A percentile compares a stretch with the other conserved stretches of the same genome.
Conservation (phyloP, 2,113 vertebrate genomes). For the Chloebia gouldiae region DNA sequence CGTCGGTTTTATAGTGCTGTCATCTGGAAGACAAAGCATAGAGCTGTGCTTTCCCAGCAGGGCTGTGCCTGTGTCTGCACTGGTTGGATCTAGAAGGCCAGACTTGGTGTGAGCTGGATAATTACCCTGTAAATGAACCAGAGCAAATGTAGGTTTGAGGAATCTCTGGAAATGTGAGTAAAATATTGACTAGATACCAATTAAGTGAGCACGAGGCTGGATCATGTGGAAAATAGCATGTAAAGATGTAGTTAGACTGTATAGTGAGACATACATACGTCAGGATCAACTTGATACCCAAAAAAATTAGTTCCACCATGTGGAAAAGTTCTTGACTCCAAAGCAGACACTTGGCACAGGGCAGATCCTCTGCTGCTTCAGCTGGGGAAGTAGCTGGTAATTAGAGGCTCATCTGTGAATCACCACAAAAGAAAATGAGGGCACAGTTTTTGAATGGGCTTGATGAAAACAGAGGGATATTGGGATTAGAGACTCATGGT, state of each 20-base stretch:
- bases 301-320: background rate
- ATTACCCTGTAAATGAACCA: slow-evolving; percentile 2
- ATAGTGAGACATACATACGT: rapidly evolving
- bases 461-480: background rate
- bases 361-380: background rate
- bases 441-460: slow-evolving; percentile 8
- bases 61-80: background rate
- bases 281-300: background rate
- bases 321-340: background rate
- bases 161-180: background rate
- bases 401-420: background rate
- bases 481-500: background rate
- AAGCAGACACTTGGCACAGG: background rate
- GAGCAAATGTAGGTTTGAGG: background rate
- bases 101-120: background rate
- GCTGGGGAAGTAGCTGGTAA: background rate
- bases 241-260: background rate
- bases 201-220: background rate
- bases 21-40: slow-evolving; percentile 6
- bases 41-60: background rate
- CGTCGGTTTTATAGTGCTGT: background rate
- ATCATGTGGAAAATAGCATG: background rate
- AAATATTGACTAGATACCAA: background rate
- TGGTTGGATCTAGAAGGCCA: background rate
- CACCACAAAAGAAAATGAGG: background rate